Percentiles rank a stretch among this genome's conserved stretches.
Conservation (phyloP, 2,113 vertebrate species). For the Leucopternis melanops region DNA sequence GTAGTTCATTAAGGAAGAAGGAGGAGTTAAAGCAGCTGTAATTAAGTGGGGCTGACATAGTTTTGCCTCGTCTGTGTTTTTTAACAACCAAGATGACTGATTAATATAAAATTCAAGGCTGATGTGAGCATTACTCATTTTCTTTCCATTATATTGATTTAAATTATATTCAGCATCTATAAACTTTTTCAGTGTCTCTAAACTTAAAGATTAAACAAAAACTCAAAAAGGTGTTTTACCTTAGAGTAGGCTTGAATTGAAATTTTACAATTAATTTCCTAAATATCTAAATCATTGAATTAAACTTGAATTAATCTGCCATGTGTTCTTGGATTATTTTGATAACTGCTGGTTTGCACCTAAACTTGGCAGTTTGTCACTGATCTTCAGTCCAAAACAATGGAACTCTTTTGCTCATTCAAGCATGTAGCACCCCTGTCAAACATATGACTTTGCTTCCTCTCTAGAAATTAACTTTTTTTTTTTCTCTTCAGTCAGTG, state of each 20-base stretch:
- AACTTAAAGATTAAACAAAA: background rate
- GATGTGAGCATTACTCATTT: background rate
- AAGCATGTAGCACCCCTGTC: background rate
- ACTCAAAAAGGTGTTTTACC: background rate
- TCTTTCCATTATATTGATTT: background rate
- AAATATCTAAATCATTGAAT: background rate
- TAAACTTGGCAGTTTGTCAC: background rate
- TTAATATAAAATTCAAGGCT: background rate
- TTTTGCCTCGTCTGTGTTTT: background rate
- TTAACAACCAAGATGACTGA: background rate
- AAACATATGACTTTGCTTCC: background rate
- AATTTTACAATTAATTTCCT: background rate
- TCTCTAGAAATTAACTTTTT: background rate
- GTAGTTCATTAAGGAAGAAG: background rate
- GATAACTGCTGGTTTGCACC: background rate
- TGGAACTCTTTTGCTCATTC: background rate
- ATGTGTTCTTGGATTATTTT: background rate
- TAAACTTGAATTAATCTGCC: background rate
- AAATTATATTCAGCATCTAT: background rate
- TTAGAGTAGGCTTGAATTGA: background rate
- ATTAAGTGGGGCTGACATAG: background rate
- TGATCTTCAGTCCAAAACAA: background rate
- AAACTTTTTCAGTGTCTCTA: background rate
- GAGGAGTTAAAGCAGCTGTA: background rate
- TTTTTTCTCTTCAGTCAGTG: background rate